These are phyloP conservation scores for Neelides sp. DNA, from an alignment of 1,140 invertebrate genomes.

Conservation along the genomic window DNA sequence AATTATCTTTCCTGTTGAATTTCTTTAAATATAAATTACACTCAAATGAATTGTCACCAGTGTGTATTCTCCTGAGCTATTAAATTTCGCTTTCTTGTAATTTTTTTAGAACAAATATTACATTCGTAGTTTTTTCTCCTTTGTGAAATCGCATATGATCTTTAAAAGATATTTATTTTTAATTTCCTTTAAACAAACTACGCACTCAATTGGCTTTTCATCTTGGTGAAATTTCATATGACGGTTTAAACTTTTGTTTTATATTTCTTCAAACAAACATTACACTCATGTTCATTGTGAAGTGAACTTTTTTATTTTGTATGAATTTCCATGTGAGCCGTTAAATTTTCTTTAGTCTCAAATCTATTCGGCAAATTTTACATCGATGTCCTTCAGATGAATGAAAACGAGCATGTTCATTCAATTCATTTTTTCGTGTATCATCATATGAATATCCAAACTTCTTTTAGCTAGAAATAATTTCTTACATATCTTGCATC, in stretches of 20 bases:
- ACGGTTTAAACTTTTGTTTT: background rate
- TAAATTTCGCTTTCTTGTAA: too few species aligned
- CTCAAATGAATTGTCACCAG: too few species aligned
- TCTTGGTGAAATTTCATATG: background rate
- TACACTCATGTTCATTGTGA: too few species aligned
- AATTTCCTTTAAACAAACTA: background rate
- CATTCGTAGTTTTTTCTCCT: background rate
- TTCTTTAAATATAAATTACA: too few species aligned
- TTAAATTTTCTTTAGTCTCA: background rate
- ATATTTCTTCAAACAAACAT: background rate
- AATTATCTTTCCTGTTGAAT: too few species aligned
- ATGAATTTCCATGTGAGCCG: background rate
- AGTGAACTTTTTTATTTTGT: background rate
- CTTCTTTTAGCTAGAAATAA: too few species aligned
- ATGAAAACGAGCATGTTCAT: background rate
- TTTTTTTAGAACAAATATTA: background rate
- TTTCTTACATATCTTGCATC: too few species aligned
- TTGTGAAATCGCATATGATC: background rate
- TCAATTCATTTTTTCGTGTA: background rate
- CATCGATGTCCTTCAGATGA: too few species aligned
- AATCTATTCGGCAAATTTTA: too few species aligned
- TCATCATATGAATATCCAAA: background rate
- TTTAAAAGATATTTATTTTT: background rate
- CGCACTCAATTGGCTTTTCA: background rate
- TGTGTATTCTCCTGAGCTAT: too few species aligned